Conservation (phyloP, 2,113 vertebrate genomes). For the Galeopterus variegatus region DNA sequence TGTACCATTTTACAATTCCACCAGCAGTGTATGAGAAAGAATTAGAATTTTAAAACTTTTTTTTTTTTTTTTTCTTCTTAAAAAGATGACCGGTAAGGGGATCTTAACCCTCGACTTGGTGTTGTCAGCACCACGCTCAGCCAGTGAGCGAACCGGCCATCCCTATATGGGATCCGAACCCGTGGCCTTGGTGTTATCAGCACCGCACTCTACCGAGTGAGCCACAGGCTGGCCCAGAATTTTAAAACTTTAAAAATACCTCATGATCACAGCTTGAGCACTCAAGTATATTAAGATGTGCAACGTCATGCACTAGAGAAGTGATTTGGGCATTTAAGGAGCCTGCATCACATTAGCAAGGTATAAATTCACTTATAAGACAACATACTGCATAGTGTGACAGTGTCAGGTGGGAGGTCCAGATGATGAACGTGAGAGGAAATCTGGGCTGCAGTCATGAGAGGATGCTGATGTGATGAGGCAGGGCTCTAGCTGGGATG, state of each 20-base stretch:
- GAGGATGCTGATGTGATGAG: neutral
- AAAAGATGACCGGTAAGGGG: too few relatives aligned
- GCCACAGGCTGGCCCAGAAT: too few relatives aligned
- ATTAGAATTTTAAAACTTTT: conserved; percentile 7
- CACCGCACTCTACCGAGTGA: too few relatives aligned
- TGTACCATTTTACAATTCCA: conserved; percentile 48
- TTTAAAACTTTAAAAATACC: conserved; percentile 35
- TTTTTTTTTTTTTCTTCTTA: too few relatives aligned
- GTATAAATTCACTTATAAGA: neutral
- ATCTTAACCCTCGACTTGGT: too few relatives aligned
- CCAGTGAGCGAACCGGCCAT: too few relatives aligned
- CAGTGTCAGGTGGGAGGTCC: neutral
- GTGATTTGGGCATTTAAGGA: neutral
- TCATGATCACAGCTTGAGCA: neutral
- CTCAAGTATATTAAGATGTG: neutral
- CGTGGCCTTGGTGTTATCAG: too few relatives aligned
- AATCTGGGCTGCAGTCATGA: neutral
- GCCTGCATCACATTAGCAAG: neutral
- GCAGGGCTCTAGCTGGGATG: neutral
- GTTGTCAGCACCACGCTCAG: too few relatives aligned
- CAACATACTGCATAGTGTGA: neutral
- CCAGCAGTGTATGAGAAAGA: neutral
- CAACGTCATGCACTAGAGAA: neutral
- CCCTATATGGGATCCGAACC: too few relatives aligned
- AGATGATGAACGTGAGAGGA: neutral